Evolutionary conservation across 1,140 invertebrate genomes (phyloP).

Genomic region (Ctenoplectra terminalis): DNA sequence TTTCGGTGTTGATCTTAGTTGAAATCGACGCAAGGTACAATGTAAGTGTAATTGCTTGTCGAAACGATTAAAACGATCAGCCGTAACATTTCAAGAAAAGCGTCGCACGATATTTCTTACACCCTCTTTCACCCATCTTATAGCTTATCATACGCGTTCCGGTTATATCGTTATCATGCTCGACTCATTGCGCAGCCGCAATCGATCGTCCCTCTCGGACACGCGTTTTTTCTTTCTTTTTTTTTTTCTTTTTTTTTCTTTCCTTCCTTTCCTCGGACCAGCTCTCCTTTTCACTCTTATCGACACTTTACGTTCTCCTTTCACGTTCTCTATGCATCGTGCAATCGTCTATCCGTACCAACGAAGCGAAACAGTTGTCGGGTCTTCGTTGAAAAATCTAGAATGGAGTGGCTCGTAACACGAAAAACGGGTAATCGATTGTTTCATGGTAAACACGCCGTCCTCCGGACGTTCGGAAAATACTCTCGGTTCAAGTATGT

Average conservation of each 20-base stretch:
- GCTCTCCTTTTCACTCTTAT: neutral
- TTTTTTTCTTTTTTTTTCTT: neutral
- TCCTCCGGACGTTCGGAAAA: neutral
- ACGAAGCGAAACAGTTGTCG: neutral
- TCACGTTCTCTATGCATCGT: neutral
- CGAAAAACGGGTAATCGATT: neutral
- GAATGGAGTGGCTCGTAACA: neutral
- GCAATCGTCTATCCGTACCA: neutral
- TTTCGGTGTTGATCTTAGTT: neutral
- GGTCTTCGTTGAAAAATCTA: neutral
- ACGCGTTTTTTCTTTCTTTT: neutral
- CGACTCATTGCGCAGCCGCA: neutral
- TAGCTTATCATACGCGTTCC: slow-evolving; percentile 4
- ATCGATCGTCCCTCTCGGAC: slow-evolving; percentile 5
- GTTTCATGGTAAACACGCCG: neutral
- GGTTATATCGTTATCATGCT: slow-evolving; percentile 5
- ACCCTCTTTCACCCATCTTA: neutral
- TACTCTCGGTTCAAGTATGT: neutral
- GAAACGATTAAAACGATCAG: slow-evolving; percentile 20
- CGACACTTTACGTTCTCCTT: neutral
- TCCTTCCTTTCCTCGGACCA: neutral
- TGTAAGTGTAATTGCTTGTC: neutral
- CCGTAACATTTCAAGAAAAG: neutral
- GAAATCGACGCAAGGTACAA: slow-evolving; percentile 1
- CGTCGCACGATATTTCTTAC: neutral